phyloP scores from a whole-genome alignment of 92 coral and sea anemone species.

The Diadumene lineata region DNA sequence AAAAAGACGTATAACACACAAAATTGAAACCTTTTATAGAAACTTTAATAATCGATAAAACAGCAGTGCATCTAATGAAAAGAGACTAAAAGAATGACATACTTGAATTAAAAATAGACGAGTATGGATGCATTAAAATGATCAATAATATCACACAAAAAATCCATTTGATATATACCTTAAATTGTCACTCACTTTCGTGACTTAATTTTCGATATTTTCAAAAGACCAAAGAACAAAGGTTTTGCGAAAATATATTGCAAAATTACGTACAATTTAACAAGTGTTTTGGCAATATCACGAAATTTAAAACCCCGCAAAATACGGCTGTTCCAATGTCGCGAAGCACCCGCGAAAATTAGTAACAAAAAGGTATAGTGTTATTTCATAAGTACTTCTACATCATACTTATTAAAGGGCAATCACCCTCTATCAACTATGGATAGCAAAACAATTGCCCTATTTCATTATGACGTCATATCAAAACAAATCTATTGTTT shows the following conservation, averaged over 20 bases:
- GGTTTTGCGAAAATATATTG: background rate
- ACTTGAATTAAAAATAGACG: background rate
- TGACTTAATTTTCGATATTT: background rate
- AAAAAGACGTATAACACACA: no score
- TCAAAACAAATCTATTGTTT: no score
- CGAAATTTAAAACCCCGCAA: background rate
- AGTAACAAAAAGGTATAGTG: no score
- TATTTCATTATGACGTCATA: no score
- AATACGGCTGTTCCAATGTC: no score
- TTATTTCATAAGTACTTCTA: background rate
- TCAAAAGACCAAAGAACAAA: background rate
- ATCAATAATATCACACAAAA: background rate
- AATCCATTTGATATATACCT: background rate
- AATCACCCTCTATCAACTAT: background rate
- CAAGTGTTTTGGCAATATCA: background rate
- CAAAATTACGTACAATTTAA: background rate
- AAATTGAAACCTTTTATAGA: no score
- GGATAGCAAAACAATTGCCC: background rate
- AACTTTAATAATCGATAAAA: no score
- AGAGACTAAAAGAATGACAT: background rate
- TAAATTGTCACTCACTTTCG: background rate
- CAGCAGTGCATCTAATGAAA: background rate
- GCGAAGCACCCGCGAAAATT: no score
- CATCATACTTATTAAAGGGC: background rate
- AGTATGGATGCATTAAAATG: background rate